Base-by-base conservation (phyloP, 2,888 invertebrate genomes). In the Ecliptopera silaceata region DNA sequence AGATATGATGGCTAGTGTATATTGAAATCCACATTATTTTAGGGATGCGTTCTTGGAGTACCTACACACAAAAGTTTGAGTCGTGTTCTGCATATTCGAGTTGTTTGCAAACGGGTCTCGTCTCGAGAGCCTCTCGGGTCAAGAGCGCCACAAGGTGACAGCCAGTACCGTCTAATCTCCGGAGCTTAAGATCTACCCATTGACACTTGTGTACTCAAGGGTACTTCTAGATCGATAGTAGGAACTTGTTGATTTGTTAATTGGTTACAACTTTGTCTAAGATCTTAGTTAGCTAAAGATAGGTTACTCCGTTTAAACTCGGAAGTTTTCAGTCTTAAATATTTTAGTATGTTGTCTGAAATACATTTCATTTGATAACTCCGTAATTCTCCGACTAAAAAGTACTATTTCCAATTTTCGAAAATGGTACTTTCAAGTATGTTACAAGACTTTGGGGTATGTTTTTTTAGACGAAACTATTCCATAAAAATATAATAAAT, bases 81-180 rank as follows among this genome's bases (percentile, higher is more conserved):
- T 56, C 70, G 71, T 73, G 75, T 70, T 86, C 77, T 76, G 81
- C 81, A 82, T 86, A 84, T 86, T 84, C 84, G 76, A 71, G 76
- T 74, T 88, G 83, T 88, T 87, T 87, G 84, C 79, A 79, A 78
- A 80, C 80, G 74, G 73, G 70, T 74, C 67, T 70, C 39, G 59
- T 59, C 59, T 59, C 59, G 71, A 79, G 77, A 74, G 79, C 74
- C 77, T 72, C 82, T 86, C 72, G 86, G 84, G 82, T 88, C 86
- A 71, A 89, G 89, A 70, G 80, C 79, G 74, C 74, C 77, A 70
- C 75, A 75, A 84, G 82, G 82, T 86, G 87, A 82, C 86, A 82
- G 79, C 79, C 78, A 32, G 79, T 78, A 32, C 79, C 79, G 82
- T 82, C 84, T 88, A 86, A 88, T 87, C 86, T 84, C 76, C 72